These are phyloP conservation scores for Lasaia peninsularis DNA, from an alignment of 1,140 invertebrate genomes.

Conservation along the genomic window DNA sequence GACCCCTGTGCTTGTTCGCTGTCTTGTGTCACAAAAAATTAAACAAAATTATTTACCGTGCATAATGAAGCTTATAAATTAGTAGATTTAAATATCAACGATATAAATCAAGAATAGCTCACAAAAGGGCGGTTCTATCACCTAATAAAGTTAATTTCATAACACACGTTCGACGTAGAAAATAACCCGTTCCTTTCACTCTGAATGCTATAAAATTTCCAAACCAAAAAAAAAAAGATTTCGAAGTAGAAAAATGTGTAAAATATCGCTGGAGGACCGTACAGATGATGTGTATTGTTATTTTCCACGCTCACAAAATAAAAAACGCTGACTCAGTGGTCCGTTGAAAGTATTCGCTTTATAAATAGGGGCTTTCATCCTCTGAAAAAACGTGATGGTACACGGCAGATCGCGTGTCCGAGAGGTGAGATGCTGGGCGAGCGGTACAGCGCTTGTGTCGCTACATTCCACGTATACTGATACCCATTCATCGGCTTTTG, in stretches of 20 bases:
- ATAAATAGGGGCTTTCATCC: slow-evolving; percentile 66
- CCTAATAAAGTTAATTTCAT: too few species aligned
- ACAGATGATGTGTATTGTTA: slow-evolving; percentile 5
- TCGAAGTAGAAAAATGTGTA: neutral
- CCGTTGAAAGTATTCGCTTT: slow-evolving; percentile 67
- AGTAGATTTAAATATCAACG: too few species aligned
- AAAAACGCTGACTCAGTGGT: slow-evolving; percentile 55
- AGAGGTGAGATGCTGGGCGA: slow-evolving; percentile 34
- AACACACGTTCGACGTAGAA: too few species aligned
- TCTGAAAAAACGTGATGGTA: slow-evolving; percentile 52
- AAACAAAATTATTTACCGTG: too few species aligned
- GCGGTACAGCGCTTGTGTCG: slow-evolving; percentile 49
- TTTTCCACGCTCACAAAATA: slow-evolving; percentile 27
- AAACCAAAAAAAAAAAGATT: neutral
- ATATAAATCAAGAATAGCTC: too few species aligned
- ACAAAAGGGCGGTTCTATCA: too few species aligned
- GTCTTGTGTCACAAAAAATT: too few species aligned
- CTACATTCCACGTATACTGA: slow-evolving; percentile 24
- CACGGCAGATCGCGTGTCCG: slow-evolving; percentile 64
- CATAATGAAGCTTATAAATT: too few species aligned
- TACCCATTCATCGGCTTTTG: slow-evolving; percentile 24
- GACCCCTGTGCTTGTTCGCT: too few species aligned
- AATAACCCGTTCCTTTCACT: too few species aligned
- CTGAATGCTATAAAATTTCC: too few species aligned
- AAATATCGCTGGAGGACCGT: neutral